Evolutionary conservation across 1,140 invertebrate genomes (phyloP).

Genomic region (Aplysia californica): DNA sequence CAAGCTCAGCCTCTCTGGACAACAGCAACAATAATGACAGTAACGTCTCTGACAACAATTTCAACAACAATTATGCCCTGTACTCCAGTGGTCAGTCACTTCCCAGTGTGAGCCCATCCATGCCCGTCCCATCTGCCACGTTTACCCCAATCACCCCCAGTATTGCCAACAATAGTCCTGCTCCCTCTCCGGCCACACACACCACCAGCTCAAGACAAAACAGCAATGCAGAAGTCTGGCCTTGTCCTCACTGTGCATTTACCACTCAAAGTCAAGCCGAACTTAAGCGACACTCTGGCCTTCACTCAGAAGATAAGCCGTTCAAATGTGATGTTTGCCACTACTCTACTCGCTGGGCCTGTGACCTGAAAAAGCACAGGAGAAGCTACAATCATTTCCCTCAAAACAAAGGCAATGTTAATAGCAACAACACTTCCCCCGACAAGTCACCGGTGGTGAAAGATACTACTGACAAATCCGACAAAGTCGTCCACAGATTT

Average conservation of each 20-base stretch:
- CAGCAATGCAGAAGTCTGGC: slow-evolving; percentile 4
- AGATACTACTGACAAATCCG: slow-evolving; percentile 38
- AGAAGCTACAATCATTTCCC: slow-evolving; percentile 58
- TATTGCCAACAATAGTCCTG: background rate
- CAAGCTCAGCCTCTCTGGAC: slow-evolving; percentile 7
- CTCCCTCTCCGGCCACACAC: background rate
- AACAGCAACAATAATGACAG: slow-evolving; percentile 10
- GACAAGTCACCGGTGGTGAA: slow-evolving; percentile 16
- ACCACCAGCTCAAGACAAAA: slow-evolving; percentile 41
- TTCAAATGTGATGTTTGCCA: slow-evolving; percentile 63
- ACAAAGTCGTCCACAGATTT: slow-evolving; percentile 42
- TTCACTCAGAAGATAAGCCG: slow-evolving; percentile 66
- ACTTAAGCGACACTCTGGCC: slow-evolving; percentile 59
- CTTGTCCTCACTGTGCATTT: slow-evolving; percentile 65
- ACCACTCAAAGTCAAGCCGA: slow-evolving; percentile 62
- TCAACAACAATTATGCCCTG: slow-evolving; percentile 21
- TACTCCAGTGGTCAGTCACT: slow-evolving; percentile 6
- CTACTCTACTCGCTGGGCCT: slow-evolving; percentile 66
- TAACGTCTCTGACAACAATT: slow-evolving; percentile 4
- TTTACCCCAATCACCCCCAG: background rate
- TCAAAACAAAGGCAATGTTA: background rate
- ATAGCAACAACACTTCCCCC: background rate
- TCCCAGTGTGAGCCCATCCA: background rate
- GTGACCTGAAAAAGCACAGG: slow-evolving; percentile 67
- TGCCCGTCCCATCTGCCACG: background rate